phyloP scores from a whole-genome alignment of 2,888 invertebrate species.

The Busseola fusca region DNA sequence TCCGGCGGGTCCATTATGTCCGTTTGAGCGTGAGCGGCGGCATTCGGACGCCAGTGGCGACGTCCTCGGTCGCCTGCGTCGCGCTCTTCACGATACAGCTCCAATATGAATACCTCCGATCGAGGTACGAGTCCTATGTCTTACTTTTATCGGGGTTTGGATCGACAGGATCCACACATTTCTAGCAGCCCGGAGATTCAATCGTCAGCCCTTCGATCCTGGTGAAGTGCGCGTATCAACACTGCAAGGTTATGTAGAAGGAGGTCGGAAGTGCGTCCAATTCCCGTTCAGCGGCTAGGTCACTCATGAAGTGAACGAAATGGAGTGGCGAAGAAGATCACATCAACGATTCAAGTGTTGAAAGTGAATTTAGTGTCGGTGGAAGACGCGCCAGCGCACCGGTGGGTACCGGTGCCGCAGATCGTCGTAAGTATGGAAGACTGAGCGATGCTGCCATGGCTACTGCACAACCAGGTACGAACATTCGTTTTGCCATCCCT shows the following conservation, averaged over 20 bases:
- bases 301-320: conserved; percentile 76
- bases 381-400: conserved; percentile 40
- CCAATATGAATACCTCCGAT: conserved; percentile 85
- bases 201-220: conserved; percentile 56
- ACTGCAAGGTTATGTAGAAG: conserved; percentile 76
- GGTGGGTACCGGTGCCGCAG: conserved; percentile 27
- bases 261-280: conserved; percentile 83
- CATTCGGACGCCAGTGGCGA: conserved; percentile 87
- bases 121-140: conserved; percentile 78
- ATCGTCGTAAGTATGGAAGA: conserved; percentile 75
- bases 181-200: conserved; percentile 61
- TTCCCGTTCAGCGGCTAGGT: conserved; percentile 79
- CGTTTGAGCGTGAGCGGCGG: conserved; percentile 83
- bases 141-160: conserved; percentile 69
- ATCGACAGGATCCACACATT: conserved; percentile 53
- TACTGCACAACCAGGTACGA: conserved; percentile 65
- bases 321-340: conserved; percentile 74
- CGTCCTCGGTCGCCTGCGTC: conserved; percentile 84
- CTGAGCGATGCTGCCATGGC: conserved; percentile 55
- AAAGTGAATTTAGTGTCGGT: conserved; percentile 77
- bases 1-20: conserved; percentile 86
- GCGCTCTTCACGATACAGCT: conserved; percentile 76
- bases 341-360: conserved; percentile 73
- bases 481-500: conserved; percentile 8
- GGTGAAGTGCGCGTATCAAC: conserved; percentile 68